These are phyloP conservation scores for Carassius gibelio DNA, from an alignment of 2,113 vertebrate genomes.

Conservation along the genomic window DNA sequence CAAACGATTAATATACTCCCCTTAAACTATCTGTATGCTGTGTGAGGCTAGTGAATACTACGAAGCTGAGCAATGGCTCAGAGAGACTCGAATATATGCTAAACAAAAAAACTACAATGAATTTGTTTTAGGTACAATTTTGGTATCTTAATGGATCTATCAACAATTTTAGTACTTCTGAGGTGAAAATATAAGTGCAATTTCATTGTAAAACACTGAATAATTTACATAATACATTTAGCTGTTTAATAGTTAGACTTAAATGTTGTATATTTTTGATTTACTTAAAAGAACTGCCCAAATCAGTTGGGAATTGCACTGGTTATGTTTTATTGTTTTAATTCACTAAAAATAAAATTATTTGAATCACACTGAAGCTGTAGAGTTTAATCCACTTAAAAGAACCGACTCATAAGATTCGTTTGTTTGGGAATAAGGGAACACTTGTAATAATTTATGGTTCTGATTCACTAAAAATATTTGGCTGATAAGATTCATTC, in stretches of 20 bases:
- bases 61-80: neutral
- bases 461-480: neutral
- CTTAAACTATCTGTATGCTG: constrained; percentile 3
- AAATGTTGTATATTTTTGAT: neutral
- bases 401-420: neutral
- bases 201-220: neutral
- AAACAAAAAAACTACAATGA: neutral
- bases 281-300: neutral
- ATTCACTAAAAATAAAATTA: neutral
- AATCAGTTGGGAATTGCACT: neutral
- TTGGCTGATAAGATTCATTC: neutral
- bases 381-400: neutral
- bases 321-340: too few species aligned
- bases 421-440: neutral
- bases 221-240: neutral
- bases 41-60: neutral
- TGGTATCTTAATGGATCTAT: neutral
- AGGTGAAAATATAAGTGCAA: neutral
- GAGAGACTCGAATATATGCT: neutral
- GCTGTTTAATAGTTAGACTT: neutral
- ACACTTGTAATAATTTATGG: neutral
- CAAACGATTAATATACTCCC: neutral
- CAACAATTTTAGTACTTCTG: neutral
- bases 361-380: neutral
- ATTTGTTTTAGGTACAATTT: neutral